Base-by-base conservation (phyloP, 2,113 vertebrate species). In the Corydoras maculifer region DNA sequence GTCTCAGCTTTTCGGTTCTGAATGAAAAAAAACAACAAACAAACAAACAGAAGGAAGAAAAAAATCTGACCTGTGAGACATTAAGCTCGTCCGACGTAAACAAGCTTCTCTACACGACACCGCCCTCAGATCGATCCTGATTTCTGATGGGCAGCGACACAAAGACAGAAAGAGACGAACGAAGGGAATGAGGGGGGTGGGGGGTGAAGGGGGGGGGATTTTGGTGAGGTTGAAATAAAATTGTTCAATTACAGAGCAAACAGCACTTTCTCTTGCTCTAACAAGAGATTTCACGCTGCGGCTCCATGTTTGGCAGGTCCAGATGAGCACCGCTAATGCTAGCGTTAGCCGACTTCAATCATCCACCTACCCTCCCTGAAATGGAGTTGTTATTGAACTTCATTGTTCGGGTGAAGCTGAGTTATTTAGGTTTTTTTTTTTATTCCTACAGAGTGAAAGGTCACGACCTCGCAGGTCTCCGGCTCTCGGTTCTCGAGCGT, bases 281-380 rank as follows among this genome's bases (percentile, higher is more conserved):
- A 96, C 94, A 94, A 96, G 94, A 94, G 94, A 98, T 98, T 98
- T 98, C 96, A 98, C 90, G 95, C 92, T 93, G 89, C 88, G 91
- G 76, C 66, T 92, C 90, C 86, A 87, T 92, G 93, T 92, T 90
- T 90, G 91, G 91, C 91, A 91, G 91, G 92, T 87, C 93, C 94
- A 94, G 94, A 94, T 94, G 94, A 95, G 93, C 91, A 90, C 93
- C 88, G 84, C 92, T 95, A 94, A 97, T 95, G 91, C 93, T 86
- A 86, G 90, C 89, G 92, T 93, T 93, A 93, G 91, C 87, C 87
- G 84, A 85, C 81, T 85, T 91, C 93, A 95, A 94, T 96, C 89
- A 84, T 43, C 53, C 35, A 12, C 84, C 84, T 85, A 91, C 79
- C 69, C 67, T 88, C 83, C 78, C 90, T 91, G 91, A 93, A 93